Base-by-base conservation (phyloP, 35 echinoderm and acorn worm species). In the Acanthaster planci region DNA sequence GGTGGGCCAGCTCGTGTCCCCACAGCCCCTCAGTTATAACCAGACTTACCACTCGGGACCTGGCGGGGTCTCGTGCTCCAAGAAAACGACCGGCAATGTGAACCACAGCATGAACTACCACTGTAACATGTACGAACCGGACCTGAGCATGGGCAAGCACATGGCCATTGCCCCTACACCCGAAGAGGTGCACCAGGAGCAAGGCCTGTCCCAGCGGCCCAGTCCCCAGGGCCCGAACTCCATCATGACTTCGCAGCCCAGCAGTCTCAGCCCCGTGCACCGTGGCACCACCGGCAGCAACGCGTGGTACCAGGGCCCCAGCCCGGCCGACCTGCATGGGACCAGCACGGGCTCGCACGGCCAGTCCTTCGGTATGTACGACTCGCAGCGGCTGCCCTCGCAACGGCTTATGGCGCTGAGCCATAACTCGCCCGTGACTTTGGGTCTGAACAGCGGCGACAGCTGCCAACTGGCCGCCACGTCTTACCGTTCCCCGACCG, bases 131-230 rank as follows among this genome's bases (percentile, higher is more conserved):
- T 93, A 93, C 30, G 80, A 89, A 4, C 56, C 56, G 10, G 92
- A 89, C 52, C 76, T 89, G 81, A 81, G 76, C 5, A 88, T 91
- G 64, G 92, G 95, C 23, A 99, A 99, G 72, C 96, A 99, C 47
- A 99, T 99, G 96, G 82, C 86, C 29, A 99, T 99, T 35, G 96
- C 92, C 4, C 89, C 96, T 15, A 99, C 96, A 59, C 96, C 96
- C 8, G 96, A 99, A 52, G 96, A 99, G 52, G 79, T 99, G 32
- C 96, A 99, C 36, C 84, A 88, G 1, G 85, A 99, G 37, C 84
- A 87, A 31, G 84, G 87, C 3, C 75, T 89, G 51, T 84, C 75
- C 50, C 96, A 90, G 26, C 85, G 96, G n/a, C 92, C 89, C 12
- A 99, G 96, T 83, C 92, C 96, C 21, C 96, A 90, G 32, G 91